phyloP scores from a whole-genome alignment of 1,140 invertebrate species.

The Cydia pomonella region DNA sequence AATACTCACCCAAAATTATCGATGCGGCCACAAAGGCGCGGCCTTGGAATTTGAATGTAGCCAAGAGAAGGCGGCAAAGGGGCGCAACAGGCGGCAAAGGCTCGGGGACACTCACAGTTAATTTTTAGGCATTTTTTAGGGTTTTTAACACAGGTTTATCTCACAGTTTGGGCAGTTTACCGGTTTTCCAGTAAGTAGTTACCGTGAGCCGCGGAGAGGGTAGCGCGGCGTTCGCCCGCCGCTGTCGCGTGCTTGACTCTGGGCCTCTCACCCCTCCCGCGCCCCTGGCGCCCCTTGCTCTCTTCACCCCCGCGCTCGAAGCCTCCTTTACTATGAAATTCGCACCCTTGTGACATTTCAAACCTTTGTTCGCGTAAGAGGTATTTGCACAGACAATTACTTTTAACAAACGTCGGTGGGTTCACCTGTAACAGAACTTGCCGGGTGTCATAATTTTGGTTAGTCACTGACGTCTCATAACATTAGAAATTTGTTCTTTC shows the following conservation, averaged over 20 bases:
- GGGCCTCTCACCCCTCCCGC: slow-evolving; percentile 41
- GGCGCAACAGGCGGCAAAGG: slow-evolving; percentile 51
- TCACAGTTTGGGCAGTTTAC: slow-evolving; percentile 44
- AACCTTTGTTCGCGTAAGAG: slow-evolving; percentile 71
- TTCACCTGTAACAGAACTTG: slow-evolving; percentile 8
- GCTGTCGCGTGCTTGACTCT: slow-evolving; percentile 63
- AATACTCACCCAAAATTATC: slow-evolving; percentile 57
- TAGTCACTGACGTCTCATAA: not conserved
- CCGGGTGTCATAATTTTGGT: not conserved
- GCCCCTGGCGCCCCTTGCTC: slow-evolving; percentile 45
- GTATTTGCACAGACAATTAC: slow-evolving; percentile 54
- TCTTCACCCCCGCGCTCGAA: slow-evolving; percentile 54
- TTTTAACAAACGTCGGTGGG: slow-evolving; percentile 31
- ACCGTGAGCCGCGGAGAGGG: slow-evolving; percentile 33
- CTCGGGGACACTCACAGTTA: slow-evolving; percentile 45
- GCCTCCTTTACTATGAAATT: slow-evolving; percentile 68
- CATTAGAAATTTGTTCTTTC: too few relatives aligned
- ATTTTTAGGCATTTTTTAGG: slow-evolving; percentile 56
- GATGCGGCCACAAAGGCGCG: slow-evolving; percentile 50
- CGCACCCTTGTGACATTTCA: slow-evolving; percentile 76
- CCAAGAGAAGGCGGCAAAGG: slow-evolving; percentile 38
- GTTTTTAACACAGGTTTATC: slow-evolving; percentile 54
- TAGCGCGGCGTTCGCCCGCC: slow-evolving; percentile 63
- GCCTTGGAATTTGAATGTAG: slow-evolving; percentile 35
- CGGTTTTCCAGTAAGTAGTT: slow-evolving; percentile 15